phyloP scores from a whole-genome alignment of 2,797 vertebrate species.

The Xenentodon cancila region DNA sequence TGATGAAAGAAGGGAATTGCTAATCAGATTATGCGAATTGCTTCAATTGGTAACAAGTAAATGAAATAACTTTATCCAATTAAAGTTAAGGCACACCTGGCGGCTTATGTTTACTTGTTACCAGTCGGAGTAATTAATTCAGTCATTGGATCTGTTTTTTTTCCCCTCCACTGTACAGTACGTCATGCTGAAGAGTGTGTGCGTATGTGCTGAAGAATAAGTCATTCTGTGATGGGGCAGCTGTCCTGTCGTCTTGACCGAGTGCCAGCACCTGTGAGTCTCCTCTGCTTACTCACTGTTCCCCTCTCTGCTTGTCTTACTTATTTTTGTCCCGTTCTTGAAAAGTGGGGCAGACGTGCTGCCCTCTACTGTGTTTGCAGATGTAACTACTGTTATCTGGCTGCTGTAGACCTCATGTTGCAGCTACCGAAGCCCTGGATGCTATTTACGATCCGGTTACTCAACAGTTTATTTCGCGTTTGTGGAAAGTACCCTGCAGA shows the following conservation, averaged over 20 bases:
- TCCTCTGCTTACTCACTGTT: conserved; percentile 58
- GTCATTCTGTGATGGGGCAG: conserved; percentile 83
- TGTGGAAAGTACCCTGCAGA: conserved; percentile 44
- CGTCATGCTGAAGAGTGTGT: conserved; percentile 27
- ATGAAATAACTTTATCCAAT: no score
- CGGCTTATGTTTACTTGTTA: no score
- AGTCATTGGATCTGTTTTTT: background rate
- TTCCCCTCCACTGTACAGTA: conserved; percentile 3
- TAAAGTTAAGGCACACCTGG: no score
- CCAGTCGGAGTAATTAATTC: no score
- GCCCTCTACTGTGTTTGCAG: conserved; percentile 9
- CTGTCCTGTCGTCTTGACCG: conserved; percentile 78
- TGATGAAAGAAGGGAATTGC: no score
- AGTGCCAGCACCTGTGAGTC: conserved; percentile 63
- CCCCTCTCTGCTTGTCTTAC: conserved; percentile 17
- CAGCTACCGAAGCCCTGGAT: conserved; percentile 10
- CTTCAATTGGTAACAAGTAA: no score
- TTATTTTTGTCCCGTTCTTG: conserved; percentile 42
- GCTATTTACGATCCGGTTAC: conserved; percentile 31
- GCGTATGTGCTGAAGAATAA: conserved; percentile 74
- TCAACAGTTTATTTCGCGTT: conserved; percentile 25
- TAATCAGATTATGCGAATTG: no score
- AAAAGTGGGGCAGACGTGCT: conserved; percentile 26
- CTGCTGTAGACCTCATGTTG: conserved; percentile 4
- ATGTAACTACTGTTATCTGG: conserved; percentile 8